Conservation (phyloP, 2,888 invertebrate genomes). For the Polyploca ridens region DNA sequence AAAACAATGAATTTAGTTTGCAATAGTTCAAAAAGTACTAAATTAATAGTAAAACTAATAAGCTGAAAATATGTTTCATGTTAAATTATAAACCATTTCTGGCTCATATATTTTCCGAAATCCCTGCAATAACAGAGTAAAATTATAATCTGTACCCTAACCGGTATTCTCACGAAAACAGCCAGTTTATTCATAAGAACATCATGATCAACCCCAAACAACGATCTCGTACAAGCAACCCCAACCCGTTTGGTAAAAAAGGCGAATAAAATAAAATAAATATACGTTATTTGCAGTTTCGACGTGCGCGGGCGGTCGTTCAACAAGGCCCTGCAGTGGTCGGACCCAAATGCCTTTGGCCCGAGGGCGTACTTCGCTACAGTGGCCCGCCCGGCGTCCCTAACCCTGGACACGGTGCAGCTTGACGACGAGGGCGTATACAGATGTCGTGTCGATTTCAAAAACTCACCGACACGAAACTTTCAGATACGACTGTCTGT, state of each 20-base stretch:
- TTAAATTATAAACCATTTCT: neutral
- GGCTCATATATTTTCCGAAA: neutral
- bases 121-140: neutral
- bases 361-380: conserved; percentile 94
- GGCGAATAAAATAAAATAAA: conserved; percentile 3
- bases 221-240: neutral
- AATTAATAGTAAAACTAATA: too few relatives aligned
- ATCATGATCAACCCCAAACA: conserved; percentile 7
- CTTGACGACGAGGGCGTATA: conserved; percentile 94
- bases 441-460: conserved; percentile 95
- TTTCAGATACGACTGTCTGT: conserved; percentile 95
- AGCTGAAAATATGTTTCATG: too few relatives aligned
- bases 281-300: conserved; percentile 84
- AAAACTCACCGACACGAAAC: conserved; percentile 94
- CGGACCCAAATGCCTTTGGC: conserved; percentile 92
- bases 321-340: conserved; percentile 93
- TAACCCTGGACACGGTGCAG: conserved; percentile 93
- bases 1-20: too few relatives aligned
- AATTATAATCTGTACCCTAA: neutral
- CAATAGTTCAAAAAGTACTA: too few relatives aligned
- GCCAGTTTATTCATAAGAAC: conserved; percentile 2
- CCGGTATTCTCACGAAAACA: neutral
- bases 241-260: conserved; percentile 5
- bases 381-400: conserved; percentile 90
- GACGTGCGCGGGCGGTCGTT: conserved; percentile 93